These are phyloP conservation scores for Hymenopus coronatus DNA, from an alignment of 2,888 invertebrate genomes.

Conservation along the genomic window DNA sequence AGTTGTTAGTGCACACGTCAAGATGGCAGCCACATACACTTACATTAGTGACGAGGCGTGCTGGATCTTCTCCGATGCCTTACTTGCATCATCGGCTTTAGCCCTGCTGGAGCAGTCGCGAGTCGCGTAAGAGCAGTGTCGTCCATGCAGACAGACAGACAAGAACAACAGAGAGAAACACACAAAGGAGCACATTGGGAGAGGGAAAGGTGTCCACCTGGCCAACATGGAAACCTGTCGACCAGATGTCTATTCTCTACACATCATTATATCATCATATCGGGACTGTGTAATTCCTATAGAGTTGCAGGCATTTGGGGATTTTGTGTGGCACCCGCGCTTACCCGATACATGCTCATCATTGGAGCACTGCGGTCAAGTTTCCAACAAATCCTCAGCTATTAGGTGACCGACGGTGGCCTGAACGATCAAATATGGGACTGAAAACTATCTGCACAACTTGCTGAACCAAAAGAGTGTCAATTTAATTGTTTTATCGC, in stretches of 20 bases:
- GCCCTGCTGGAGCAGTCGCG: slow-evolving; percentile 3
- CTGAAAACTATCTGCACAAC: too few relatives aligned
- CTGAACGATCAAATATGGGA: too few relatives aligned
- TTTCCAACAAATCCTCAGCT: too few relatives aligned
- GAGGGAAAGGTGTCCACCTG: neutral
- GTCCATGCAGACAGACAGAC: slow-evolving; percentile 22
- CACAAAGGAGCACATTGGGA: slow-evolving; percentile 16
- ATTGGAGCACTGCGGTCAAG: too few relatives aligned
- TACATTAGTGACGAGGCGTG: slow-evolving; percentile 32
- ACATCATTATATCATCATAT: neutral
- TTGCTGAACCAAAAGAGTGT: too few relatives aligned
- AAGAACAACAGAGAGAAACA: slow-evolving; percentile 16
- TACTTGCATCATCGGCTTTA: slow-evolving; percentile 26
- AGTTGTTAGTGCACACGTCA: neutral
- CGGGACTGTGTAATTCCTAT: neutral
- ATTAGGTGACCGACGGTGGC: too few relatives aligned
- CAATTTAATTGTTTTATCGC: too few relatives aligned
- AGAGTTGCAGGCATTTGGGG: neutral
- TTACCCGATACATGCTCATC: too few relatives aligned
- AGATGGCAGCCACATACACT: slow-evolving; percentile 7
- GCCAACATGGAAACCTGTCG: neutral
- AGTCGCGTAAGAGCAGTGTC: neutral
- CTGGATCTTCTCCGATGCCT: slow-evolving; percentile 29
- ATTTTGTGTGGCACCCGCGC: neutral
- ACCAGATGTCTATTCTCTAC: neutral